Evolutionary conservation across 37 sponge, comb jelly and placozoan species (phyloP).

Genomic region (Beroe forskalii): DNA sequence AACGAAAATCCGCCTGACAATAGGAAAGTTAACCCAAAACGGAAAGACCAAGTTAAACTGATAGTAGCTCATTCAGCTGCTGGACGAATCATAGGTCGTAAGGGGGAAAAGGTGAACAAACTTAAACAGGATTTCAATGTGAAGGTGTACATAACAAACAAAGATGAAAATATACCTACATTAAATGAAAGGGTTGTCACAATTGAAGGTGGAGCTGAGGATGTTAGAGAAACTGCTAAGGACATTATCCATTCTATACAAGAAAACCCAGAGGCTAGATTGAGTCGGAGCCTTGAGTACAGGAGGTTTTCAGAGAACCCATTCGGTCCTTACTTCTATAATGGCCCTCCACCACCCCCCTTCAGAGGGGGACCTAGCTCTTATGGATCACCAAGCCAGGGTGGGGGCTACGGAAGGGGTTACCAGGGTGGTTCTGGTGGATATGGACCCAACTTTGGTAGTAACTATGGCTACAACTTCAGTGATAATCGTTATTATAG

Average conservation of each 20-base stretch:
- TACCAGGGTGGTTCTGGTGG: slow-evolving; percentile 6
- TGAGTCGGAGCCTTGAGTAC: slow-evolving; percentile 50
- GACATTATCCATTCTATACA: slow-evolving; percentile 55
- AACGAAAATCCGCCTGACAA: slow-evolving; percentile 61
- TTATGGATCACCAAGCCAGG: background rate
- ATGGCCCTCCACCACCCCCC: slow-evolving; percentile 48
- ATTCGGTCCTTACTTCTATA: slow-evolving; percentile 32
- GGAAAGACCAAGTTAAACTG: slow-evolving; percentile 56
- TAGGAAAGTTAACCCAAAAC: slow-evolving; percentile 59
- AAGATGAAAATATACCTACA: slow-evolving; percentile 59
- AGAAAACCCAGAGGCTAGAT: slow-evolving; percentile 60
- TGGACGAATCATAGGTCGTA: slow-evolving; percentile 46
- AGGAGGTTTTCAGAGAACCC: slow-evolving; percentile 45
- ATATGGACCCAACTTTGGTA: background rate
- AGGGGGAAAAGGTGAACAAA: slow-evolving; percentile 63
- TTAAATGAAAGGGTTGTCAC: slow-evolving; percentile 57
- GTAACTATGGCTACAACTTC: slow-evolving; percentile 44
- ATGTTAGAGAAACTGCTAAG: slow-evolving; percentile 36
- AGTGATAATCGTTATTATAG: slow-evolving; percentile 34
- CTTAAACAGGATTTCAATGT: slow-evolving; percentile 54
- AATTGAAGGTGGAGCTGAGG: slow-evolving; percentile 33
- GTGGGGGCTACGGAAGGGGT: slow-evolving; percentile 18
- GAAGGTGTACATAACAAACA: slow-evolving; percentile 63
- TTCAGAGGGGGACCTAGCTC: slow-evolving; percentile 9
- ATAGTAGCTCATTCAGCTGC: slow-evolving; percentile 64